These are phyloP conservation scores for Philypnodon macrostomus DNA, from an alignment of 2,797 vertebrate genomes.

Conservation along the genomic window DNA sequence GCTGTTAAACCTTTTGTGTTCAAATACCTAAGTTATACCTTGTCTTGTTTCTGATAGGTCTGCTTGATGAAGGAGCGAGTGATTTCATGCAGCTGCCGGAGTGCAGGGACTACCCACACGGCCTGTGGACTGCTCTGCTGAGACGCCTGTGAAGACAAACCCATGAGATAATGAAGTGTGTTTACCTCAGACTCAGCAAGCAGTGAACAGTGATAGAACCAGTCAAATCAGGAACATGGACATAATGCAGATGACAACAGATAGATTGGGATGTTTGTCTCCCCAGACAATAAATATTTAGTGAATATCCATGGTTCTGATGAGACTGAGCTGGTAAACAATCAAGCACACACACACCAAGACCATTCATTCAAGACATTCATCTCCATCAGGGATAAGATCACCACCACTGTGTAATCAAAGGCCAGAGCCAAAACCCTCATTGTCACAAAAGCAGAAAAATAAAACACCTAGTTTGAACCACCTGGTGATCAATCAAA, in stretches of 20 bases:
- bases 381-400: conserved; percentile 43
- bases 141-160: conserved; percentile 81
- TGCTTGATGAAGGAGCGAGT: conserved; percentile 98
- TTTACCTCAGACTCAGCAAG: conserved; percentile 1
- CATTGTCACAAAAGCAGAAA: conserved; percentile 41
- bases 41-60: conserved; percentile 99
- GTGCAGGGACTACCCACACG: conserved; percentile 97
- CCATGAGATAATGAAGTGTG: conserved; percentile 9
- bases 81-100: conserved; percentile 97
- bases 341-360: conserved; percentile 48
- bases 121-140: conserved; percentile 93
- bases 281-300: conserved; percentile 2
- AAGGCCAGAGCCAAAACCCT: conserved; percentile 45
- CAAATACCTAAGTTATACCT: conserved; percentile 73
- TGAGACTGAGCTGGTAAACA: conserved; percentile 30
- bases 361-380: conserved; percentile 31
- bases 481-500: conserved; percentile 27
- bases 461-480: conserved; percentile 51
- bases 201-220: conserved; percentile 9
- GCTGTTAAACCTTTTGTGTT: neutral
- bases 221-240: conserved; percentile 46
- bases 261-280: conserved; percentile 1
- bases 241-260: conserved; percentile 14
- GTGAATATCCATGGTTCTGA: conserved; percentile 44
- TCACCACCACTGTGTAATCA: conserved; percentile 57